These are phyloP conservation scores for Macrosoma leucophasiata DNA, from an alignment of 2,888 invertebrate genomes.

Conservation along the genomic window DNA sequence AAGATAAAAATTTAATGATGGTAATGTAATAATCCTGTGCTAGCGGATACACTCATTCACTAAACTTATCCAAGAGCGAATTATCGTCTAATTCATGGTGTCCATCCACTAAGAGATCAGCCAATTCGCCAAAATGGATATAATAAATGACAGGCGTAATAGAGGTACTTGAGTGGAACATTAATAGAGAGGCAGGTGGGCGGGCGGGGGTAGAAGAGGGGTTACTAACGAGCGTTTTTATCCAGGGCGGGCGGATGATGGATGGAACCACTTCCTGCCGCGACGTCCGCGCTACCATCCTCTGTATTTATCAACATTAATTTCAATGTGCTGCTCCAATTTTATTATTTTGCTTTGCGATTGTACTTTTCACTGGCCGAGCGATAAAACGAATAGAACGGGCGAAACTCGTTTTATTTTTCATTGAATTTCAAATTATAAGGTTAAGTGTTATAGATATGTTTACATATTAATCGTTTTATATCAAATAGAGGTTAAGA, in stretches of 20 bases:
- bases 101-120: too few relatives aligned
- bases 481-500: too few relatives aligned
- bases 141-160: conserved; percentile 73
- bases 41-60: too few relatives aligned
- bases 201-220: conserved; percentile 35
- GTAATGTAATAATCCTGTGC: too few relatives aligned
- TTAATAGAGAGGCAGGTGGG: conserved; percentile 71
- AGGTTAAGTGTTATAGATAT: too few relatives aligned
- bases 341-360: conserved; percentile 12
- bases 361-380: too few relatives aligned
- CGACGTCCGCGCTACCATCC: conserved; percentile 58
- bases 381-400: too few relatives aligned
- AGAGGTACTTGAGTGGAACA: conserved; percentile 71
- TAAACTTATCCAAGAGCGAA: too few relatives aligned
- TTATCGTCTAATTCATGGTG: too few relatives aligned
- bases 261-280: conserved; percentile 67
- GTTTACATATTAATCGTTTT: too few relatives aligned
- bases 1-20: too few relatives aligned
- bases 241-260: conserved; percentile 72
- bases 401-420: background rate
- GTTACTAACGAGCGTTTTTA: conserved; percentile 73
- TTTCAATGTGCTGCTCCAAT: conserved; percentile 40
- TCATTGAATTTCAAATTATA: too few relatives aligned
- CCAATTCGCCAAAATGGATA: conserved; percentile 73
- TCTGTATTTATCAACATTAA: conserved; percentile 71